phyloP scores from a whole-genome alignment of 2,888 invertebrate species.

The Timandra comae region DNA sequence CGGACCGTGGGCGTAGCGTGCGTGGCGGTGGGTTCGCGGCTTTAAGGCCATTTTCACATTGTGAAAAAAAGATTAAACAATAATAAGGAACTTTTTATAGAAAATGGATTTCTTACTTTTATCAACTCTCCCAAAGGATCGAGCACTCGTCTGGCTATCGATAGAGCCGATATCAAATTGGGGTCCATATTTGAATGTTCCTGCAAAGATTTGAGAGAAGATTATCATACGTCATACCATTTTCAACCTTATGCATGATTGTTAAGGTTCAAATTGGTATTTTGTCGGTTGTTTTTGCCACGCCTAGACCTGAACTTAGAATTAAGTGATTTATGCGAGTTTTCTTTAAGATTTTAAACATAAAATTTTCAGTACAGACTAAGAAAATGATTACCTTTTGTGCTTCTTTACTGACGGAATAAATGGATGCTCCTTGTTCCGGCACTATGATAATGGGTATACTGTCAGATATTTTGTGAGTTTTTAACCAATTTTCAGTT shows the following conservation, averaged over 20 bases:
- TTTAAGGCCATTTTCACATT: too few species aligned
- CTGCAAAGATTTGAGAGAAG: too few species aligned
- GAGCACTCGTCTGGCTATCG: constrained; percentile 90
- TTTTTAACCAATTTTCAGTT: constrained; percentile 86
- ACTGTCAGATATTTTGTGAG: constrained; percentile 61
- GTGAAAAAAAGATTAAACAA: background rate
- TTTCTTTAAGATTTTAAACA: too few species aligned
- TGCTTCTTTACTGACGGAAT: constrained; percentile 91
- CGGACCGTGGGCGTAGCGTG: too few species aligned
- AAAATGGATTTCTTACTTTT: constrained; percentile 75
- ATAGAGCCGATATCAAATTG: constrained; percentile 84
- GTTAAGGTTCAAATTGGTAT: too few species aligned
- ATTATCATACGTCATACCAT: too few species aligned
- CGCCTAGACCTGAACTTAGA: too few species aligned
- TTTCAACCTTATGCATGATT: too few species aligned
- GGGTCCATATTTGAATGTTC: constrained; percentile 91
- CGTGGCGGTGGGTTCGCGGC: too few species aligned
- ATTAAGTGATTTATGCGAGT: too few species aligned
- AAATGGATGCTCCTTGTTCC: constrained; percentile 94
- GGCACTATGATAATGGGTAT: constrained; percentile 89
- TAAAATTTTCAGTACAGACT: too few species aligned
- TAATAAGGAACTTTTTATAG: background rate
- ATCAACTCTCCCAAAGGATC: constrained; percentile 95
- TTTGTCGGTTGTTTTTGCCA: too few species aligned
- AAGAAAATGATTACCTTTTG: constrained; percentile 77